Base-by-base conservation (phyloP, 2,113 vertebrate species). In the Labrus mixtus region DNA sequence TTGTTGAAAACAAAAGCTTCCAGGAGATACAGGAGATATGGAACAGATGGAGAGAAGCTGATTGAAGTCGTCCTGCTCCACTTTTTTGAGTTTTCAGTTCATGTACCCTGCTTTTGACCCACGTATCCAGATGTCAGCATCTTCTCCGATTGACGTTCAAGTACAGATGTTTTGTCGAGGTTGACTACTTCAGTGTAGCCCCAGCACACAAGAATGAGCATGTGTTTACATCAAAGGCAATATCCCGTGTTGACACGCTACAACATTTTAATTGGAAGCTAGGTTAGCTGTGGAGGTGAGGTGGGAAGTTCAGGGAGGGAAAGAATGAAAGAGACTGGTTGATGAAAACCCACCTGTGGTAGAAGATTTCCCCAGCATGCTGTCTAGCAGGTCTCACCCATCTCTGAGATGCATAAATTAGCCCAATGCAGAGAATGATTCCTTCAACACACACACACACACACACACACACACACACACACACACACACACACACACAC, bases 281-380 rank as follows among this genome's bases (percentile, higher is more conserved):
- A 51, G 78, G 79, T 87, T 66, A 16, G 56, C 61, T 23, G 74
- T 64, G 75, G 60, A 68, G 81, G 85, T 84, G 85, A 86, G 56
- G 62, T 63, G 56, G 56, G 63, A 78, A 58, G 36, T 80, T 81
- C 64, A 79, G 15, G 73, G 74, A 37, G 60, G 63, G 6, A 10
- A 53, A 81, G 77, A 90, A 90, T 93, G 85, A 92, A 93, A 94
- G 88, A 87, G 92, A 92, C 90, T 93, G 66, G 70, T 22, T 92
- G 89, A 93, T 91, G 82, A 84, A 77, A 82, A 80, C 80, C 74
- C 78, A 89, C 84, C 82, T 90, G 85, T 75, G 62, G 53, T 50
- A 60, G 75, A 67, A 90, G 80, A 85, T 90, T 84, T 78, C 71
- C 76, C 56, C 77, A 77, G 65, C 74, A 67, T 69, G 75, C 69